Evolutionary conservation across 64 coral and sea anemone genomes (phyloP).

Genomic region (Anthopleura sola): DNA sequence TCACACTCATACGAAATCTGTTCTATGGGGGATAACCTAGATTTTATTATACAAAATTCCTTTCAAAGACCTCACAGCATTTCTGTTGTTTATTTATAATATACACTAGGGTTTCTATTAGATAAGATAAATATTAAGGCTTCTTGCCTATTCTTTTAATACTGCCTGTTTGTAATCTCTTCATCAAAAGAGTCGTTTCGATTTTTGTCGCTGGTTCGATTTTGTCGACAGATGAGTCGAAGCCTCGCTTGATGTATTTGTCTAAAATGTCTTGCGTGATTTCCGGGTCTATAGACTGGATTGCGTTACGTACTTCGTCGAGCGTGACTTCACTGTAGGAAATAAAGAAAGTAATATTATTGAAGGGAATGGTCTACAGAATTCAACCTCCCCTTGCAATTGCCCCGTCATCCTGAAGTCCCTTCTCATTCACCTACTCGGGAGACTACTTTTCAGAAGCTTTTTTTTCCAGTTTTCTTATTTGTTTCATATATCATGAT

Average conservation of each 20-base stretch:
- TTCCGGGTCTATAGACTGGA: constrained; percentile 82
- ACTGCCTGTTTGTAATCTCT: constrained; percentile 87
- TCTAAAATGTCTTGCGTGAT: constrained; percentile 43
- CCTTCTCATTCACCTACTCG: too few species aligned
- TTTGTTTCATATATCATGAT: too few species aligned
- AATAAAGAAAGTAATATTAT: background rate
- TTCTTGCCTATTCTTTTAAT: constrained; percentile 86
- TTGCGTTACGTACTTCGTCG: constrained; percentile 65
- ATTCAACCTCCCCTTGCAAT: too few species aligned
- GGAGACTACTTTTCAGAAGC: too few species aligned
- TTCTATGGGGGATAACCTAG: too few species aligned
- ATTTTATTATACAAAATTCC: too few species aligned
- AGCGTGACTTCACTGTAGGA: constrained; percentile 48
- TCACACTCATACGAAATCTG: too few species aligned
- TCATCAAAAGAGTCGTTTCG: constrained; percentile 58
- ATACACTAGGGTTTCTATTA: background rate
- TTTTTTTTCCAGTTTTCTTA: too few species aligned
- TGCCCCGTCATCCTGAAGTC: too few species aligned
- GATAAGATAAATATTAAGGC: constrained; percentile 13
- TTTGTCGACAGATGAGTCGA: constrained; percentile 20
- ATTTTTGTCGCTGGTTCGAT: constrained; percentile 52
- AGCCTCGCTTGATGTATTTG: constrained; percentile 77
- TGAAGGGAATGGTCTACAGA: too few species aligned
- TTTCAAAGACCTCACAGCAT: background rate
- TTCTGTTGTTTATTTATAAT: background rate